These are phyloP conservation scores for Centruroides sculpturatus DNA, from an alignment of 1,140 invertebrate genomes.

Conservation along the genomic window DNA sequence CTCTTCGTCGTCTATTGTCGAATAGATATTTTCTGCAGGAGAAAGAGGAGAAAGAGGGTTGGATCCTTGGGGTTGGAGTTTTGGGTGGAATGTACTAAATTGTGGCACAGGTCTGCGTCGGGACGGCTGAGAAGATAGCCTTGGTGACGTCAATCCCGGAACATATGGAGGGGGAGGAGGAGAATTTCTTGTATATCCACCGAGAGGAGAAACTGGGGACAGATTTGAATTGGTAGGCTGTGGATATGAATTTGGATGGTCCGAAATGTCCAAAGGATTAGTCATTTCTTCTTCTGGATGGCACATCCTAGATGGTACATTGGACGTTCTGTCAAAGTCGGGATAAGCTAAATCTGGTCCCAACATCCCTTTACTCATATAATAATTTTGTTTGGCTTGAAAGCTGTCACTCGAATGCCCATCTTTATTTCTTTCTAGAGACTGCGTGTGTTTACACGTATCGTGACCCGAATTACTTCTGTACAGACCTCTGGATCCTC, in stretches of 20 bases:
- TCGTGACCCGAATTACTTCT: neutral
- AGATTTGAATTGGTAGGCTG: neutral
- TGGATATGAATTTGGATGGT: conserved; percentile 1
- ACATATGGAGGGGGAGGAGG: conserved; percentile 8
- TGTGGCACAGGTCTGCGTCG: conserved; percentile 7
- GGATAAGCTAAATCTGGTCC: conserved; percentile 14
- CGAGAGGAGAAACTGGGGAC: neutral
- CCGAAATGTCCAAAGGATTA: neutral
- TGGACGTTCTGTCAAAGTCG: neutral
- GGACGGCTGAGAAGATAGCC: neutral
- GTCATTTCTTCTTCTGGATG: conserved; percentile 1
- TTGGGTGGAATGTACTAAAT: conserved; percentile 5
- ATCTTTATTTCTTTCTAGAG: conserved; percentile 16
- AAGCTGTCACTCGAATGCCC: conserved; percentile 16
- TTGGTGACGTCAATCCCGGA: conserved; percentile 1
- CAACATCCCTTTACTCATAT: conserved; percentile 15
- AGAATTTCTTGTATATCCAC: conserved; percentile 5
- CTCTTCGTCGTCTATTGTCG: conserved; percentile 15
- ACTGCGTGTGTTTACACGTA: conserved; percentile 12
- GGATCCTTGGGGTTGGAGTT: neutral
- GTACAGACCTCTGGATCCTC: neutral
- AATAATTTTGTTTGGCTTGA: conserved; percentile 17
- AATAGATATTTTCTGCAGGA: conserved; percentile 12
- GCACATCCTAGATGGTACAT: neutral
- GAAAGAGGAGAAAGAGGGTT: neutral